Evolutionary conservation across 2,888 invertebrate species (phyloP).

Genomic region (Acronicta alni): DNA sequence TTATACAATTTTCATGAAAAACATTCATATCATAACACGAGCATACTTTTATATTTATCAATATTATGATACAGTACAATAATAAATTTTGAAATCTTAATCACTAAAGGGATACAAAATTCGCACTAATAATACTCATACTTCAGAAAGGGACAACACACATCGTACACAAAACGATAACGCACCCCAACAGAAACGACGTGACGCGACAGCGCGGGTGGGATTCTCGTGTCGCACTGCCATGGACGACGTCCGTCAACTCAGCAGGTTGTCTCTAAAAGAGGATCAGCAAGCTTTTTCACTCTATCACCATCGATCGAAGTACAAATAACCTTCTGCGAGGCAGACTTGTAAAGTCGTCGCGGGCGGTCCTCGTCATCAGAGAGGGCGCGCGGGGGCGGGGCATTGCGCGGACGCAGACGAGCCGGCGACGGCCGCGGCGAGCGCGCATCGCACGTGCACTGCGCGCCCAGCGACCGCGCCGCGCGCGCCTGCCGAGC

Average conservation of each 20-base stretch:
- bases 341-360: conserved; percentile 72
- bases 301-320: conserved; percentile 53
- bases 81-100: conserved; percentile 86
- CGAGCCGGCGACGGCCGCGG: conserved; percentile 51
- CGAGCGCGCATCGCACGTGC: conserved; percentile 65
- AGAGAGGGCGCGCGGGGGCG: conserved; percentile 64
- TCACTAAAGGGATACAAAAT: conserved; percentile 85
- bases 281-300: conserved; percentile 70
- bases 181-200: conserved; percentile 24
- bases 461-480: conserved; percentile 56
- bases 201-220: conserved; percentile 9
- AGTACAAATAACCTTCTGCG: conserved; percentile 67
- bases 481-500: conserved; percentile 55
- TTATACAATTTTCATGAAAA: conserved; percentile 72
- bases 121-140: conserved; percentile 87
- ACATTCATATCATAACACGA: conserved; percentile 72
- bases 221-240: conserved; percentile 26
- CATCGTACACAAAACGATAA: conserved; percentile 60
- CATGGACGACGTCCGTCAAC: conserved; percentile 17
- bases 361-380: conserved; percentile 74
- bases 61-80: conserved; percentile 78
- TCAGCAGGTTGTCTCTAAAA: conserved; percentile 84
- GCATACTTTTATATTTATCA: conserved; percentile 58
- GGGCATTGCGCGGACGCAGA: too few species aligned
- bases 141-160: conserved; percentile 67